Conservation (phyloP, 2,888 invertebrate genomes). For the Anthophora plumipes region DNA sequence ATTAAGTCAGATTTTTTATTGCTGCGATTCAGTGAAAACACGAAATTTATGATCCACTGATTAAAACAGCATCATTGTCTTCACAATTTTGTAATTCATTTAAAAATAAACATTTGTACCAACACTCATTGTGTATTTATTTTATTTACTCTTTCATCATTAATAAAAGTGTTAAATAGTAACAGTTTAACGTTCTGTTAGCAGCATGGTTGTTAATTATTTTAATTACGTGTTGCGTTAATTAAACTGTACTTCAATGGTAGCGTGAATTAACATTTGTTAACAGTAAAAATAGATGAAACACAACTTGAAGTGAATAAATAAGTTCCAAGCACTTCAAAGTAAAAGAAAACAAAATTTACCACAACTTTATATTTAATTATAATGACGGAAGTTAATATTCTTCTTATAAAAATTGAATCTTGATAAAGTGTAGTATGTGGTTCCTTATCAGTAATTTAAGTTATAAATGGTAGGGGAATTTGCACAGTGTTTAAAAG, state of each 20-base stretch:
- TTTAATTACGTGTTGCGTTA: conserved; percentile 30
- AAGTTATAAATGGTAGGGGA: conserved; percentile 30
- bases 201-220: not conserved
- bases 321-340: not conserved
- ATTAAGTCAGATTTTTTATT: not conserved
- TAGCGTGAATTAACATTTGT: not conserved
- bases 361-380: not conserved
- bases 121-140: not conserved
- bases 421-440: not conserved
- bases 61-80: not conserved
- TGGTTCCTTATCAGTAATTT: conserved; percentile 22
- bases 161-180: not conserved
- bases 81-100: conserved; percentile 14
- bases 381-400: not conserved
- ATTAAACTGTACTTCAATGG: not conserved
- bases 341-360: not conserved
- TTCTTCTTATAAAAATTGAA: not conserved
- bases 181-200: not conserved
- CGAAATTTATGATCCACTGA: not conserved
- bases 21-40: not conserved
- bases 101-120: conserved; percentile 48
- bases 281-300: not conserved
- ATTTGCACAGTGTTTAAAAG: conserved; percentile 35
- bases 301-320: not conserved
- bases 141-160: not conserved